Percentiles rank a stretch among this genome's conserved stretches.
Evolutionary conservation across 2,797 vertebrate genomes (phyloP).

Genomic region (Cossypha dichroa): DNA sequence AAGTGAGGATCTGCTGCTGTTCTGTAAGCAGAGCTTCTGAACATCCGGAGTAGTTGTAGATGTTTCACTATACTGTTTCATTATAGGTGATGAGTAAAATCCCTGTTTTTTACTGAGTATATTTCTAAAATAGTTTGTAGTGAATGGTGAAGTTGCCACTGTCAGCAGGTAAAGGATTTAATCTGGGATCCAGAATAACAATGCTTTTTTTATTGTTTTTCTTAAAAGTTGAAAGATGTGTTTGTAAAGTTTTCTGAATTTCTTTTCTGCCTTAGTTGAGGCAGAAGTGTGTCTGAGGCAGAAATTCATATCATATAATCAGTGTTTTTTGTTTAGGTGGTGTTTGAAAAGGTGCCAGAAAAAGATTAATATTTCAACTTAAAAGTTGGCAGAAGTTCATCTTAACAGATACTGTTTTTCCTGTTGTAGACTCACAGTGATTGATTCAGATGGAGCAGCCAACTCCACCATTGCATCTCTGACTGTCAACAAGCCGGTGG

Average conservation of each 20-base stretch:
- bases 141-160: background rate
- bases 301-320: background rate
- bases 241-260: background rate
- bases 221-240: background rate
- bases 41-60: background rate
- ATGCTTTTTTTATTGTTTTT: background rate
- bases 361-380: background rate
- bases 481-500: conserved; percentile 64
- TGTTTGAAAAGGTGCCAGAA: background rate
- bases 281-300: background rate
- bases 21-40: background rate
- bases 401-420: background rate
- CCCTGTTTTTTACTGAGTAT: accelerated
- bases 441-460: conserved; percentile 75
- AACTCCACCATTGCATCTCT: conserved; percentile 72
- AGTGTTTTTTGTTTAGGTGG: background rate
- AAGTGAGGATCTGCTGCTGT: background rate
- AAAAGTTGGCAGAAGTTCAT: background rate
- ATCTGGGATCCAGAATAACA: background rate
- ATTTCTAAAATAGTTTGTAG: background rate
- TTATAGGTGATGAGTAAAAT: background rate
- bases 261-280: background rate
- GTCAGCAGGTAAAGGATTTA: background rate
- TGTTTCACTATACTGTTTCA: background rate
- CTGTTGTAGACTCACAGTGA: conserved; percentile 71